Percentiles rank a stretch among this genome's conserved stretches.
phyloP scores from a whole-genome alignment of 1,140 invertebrate species.

The Lethrus apterus region DNA sequence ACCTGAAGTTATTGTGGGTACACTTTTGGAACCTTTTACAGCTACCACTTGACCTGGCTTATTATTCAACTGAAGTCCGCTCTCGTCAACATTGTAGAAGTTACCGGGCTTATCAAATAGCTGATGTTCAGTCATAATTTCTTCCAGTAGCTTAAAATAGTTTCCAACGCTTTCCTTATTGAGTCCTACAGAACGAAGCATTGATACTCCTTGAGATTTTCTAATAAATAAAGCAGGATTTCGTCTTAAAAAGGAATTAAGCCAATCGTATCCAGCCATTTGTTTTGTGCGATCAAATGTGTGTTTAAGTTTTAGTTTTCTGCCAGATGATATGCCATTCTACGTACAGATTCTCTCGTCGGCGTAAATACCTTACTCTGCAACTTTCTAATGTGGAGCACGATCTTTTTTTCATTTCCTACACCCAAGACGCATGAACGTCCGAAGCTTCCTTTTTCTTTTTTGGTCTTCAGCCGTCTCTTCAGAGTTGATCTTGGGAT shows the following conservation, averaged over 20 bases:
- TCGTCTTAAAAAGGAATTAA: slow-evolving; percentile 1
- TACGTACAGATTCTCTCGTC: neutral
- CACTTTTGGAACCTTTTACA: slow-evolving; percentile 30
- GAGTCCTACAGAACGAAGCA: neutral
- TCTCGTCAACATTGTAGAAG: slow-evolving; percentile 23
- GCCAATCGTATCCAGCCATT: neutral
- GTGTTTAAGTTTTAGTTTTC: slow-evolving; percentile 2
- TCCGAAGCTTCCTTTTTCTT: neutral
- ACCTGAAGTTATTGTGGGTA: slow-evolving; percentile 26
- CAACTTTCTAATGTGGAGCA: slow-evolving; percentile 1
- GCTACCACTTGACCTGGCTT: slow-evolving; percentile 29
- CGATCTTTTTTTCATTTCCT: slow-evolving; percentile 6
- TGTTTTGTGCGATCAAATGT: neutral
- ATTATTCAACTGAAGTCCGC: slow-evolving; percentile 25
- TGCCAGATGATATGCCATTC: slow-evolving; percentile 4
- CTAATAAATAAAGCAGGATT: neutral
- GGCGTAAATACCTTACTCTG: slow-evolving; percentile 1
- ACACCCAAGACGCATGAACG: neutral
- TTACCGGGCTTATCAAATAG: neutral
- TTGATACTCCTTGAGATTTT: neutral
- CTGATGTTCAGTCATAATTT: neutral
- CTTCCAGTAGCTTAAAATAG: slow-evolving; percentile 1
- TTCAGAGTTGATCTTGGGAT: neutral
- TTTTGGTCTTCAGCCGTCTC: neutral
- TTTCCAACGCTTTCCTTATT: neutral